phyloP scores from a whole-genome alignment of 2,888 invertebrate genomes.

The Alsophila aescularia region DNA sequence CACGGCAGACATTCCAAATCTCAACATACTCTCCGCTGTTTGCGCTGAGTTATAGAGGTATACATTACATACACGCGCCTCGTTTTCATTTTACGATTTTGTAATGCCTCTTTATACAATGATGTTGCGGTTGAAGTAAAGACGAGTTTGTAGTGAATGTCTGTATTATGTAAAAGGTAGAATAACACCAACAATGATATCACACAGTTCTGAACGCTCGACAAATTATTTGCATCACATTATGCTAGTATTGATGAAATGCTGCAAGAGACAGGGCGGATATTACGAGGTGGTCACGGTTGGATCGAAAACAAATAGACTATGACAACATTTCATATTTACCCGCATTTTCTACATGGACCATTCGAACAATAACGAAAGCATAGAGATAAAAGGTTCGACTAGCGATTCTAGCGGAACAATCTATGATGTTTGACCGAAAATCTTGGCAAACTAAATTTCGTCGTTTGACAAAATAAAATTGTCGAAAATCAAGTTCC shows the following conservation, averaged over 20 bases:
- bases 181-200: background rate
- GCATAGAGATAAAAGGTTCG: too few species aligned
- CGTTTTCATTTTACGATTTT: constrained; percentile 67
- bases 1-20: constrained; percentile 63
- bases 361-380: background rate
- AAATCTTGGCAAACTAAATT: constrained; percentile 20
- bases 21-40: constrained; percentile 39
- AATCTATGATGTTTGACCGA: constrained; percentile 17
- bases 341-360: background rate
- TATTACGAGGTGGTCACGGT: background rate
- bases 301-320: background rate
- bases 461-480: background rate
- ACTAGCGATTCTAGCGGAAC: too few species aligned
- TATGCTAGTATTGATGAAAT: background rate
- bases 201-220: background rate
- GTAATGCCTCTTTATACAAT: constrained; percentile 49
- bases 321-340: background rate
- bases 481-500: background rate
- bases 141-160: background rate
- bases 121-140: constrained; percentile 5
- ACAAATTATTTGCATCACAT: background rate
- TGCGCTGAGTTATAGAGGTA: constrained; percentile 7
- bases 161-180: background rate
- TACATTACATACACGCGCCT: constrained; percentile 37
- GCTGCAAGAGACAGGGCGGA: background rate